Base-by-base conservation (phyloP, 2,113 vertebrate genomes). In the Oreamnos americanus region DNA sequence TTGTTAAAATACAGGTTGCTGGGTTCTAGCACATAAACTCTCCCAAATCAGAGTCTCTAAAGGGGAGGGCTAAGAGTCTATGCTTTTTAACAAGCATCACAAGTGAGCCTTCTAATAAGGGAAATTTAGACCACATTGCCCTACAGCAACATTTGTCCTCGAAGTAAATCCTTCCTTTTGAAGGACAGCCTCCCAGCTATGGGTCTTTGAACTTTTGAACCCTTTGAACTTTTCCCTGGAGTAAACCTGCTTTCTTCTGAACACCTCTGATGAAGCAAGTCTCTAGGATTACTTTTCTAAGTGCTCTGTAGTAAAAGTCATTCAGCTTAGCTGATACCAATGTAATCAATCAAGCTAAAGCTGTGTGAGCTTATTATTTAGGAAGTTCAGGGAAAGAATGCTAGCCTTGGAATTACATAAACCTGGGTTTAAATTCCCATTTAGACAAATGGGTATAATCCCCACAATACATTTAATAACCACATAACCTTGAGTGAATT, bases 321-420 rank as follows among this genome's bases (percentile, higher is more conserved):
- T 86, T 93, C 90, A 39, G 51, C 90, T 94, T 87, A 91, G 96
- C 55, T 57, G 94, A 95, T 86, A 76, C 90, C 67, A 96, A n/a
- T 74, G 57, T 82, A 93, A 98, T 97, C 90, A 97, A 90, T 97
- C 93, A 95, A 67, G 43, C 21, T 43, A 95, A 95, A 92, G 87
- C 83, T 67, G 25, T 71, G 26, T 83, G 87, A 95, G 39, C 33
- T 95, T 58, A 92, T 96, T 91, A 93, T 78, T 92, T 83, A 96
- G 87, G 26, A 96, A 96, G 91, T 43, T 86, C 93, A 45, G 36
- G 60, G 57, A 95, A 98, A 81, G 84, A 89, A 76, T 16, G 9
- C n/a, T 78, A 86, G 78, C 47, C 90, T 89, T 43, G 15, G 39
- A 91, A 93, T 86, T 93, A 71, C 33, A n/a, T 64, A 90, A 82